Base-by-base conservation (phyloP, 2,113 vertebrate species). In the Pterocles burchelli region DNA sequence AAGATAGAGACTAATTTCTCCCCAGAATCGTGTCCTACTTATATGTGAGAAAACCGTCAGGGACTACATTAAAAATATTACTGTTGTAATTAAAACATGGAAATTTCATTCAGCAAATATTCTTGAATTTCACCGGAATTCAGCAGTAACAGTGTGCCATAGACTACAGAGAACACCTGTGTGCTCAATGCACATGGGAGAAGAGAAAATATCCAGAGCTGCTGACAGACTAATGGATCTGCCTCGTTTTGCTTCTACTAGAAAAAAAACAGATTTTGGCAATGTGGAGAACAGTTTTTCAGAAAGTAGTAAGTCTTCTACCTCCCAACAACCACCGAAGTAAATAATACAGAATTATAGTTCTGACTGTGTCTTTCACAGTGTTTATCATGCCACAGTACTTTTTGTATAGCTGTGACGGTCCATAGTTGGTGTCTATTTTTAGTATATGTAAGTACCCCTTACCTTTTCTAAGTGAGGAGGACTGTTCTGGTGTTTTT, bases 381-480 rank as follows among this genome's bases (percentile, higher is more conserved):
- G 8, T 66, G 17, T 58, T 59, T 72, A 52, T 22, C 19, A 18
- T 58, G 18, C 7, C 33, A 55, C 17, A 13, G 6, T 22, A 77
- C 8, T 18, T 59, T 72, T 51, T 52, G 18, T 22, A 49, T n/a
- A 52, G 28, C 28, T 65, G 21, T 1, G 4, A 38, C 66, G 24
- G 10, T 43, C 18, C 49, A 61, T 3, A 19, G 4, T 36, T 61
- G 16, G 7, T n/a, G 15, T n/a, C 21, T 13, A 26, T 83, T 55
- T 66, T 43, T 13, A 26, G 20, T 65, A 33, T 21, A 33, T 0
- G 0, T 51, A 52, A 51, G 18, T 33, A 61, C 1, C 6, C 7
- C 7, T 68, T 41, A 11, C 4, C 41, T 31, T 14, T 52, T 77
- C 25, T 71, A 25, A 65, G 7, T 45, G 33, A 63, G 43, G 5